Evolutionary conservation across 2,888 invertebrate species (phyloP), one percentile per base, ranked within the genome.

Genomic region (Lapara coniferarum): DNA sequence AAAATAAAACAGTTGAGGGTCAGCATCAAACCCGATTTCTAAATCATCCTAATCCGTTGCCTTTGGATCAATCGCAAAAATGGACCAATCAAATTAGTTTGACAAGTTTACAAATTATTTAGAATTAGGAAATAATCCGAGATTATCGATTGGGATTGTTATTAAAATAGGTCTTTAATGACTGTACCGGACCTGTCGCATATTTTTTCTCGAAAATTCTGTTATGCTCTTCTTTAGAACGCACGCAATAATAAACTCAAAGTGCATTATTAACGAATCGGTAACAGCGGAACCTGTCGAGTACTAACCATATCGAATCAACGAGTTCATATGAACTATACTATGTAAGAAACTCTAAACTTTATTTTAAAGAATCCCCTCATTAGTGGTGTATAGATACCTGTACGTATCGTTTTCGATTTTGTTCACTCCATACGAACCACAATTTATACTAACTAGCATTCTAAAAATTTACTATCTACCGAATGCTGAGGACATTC

Each of bases 401-500:
- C 51, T 52, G 53, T 37, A 66, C 53, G 25, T 51, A 66, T 66
- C 53, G 37, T 37, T 66, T 52, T 53, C 51, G 12, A 46, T 66
- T 59, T 66, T 66, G 52, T 30, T 80, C 81, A 85, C 83, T 77
- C 84, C 78, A 86, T 85, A 85, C 81, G 82, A 89, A 87, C 83
- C 84, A 87, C 84, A 90, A 90, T 92, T 92, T 92, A 92, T 85
- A 85, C 92, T 93, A 93, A 89, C 93, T 93, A 93, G 93, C 93
- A 92, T 90, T 87, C 93, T 93, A 93, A 91, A 59, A 92, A 90
- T 93, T 93, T 90, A 92, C 93, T 93, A 93, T 88, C 93, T 93
- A 93, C 84, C 80, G 91, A 92, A 93, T 91, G 91, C 89, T 84
- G 85, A 86, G 83, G 81, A 86, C 92, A 92, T 90, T 72, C 92